Evolutionary conservation across 1,140 invertebrate species (phyloP), one percentile per base, ranked within the genome.

Genomic region (Potamilus streckersoni): DNA sequence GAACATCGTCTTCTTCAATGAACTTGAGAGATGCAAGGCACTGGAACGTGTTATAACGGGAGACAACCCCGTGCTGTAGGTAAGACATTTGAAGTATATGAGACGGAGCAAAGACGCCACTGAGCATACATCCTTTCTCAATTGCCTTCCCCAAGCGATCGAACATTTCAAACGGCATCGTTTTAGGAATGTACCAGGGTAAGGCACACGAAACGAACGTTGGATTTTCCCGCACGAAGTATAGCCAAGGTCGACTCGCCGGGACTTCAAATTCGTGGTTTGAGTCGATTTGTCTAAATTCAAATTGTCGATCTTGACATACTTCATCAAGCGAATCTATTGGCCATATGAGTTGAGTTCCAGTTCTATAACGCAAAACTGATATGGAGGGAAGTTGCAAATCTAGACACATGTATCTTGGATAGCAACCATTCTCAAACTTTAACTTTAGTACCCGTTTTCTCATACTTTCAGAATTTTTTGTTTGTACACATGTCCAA

Each of bases 401-500:
- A 17, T 76, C 78, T 55, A 75, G 38, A 70, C 78, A 79, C 55
- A 64, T 76, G 62, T 76, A 79, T 23, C 78, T 58, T 27, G 78
- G 78, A 73, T 79, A 75, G 57, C 78, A 79, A 2, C 78, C 78
- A 64, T 79, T 76, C 12, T 76, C 49, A 55, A 79, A 79, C 67
- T 73, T 76, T 23, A 76, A 59, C 62, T 72, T 76, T 12, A 79
- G 61, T 15, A 76, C 71, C 4, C 66, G 58, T 61, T 71, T 68
- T n/a, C 31, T 19, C 27, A 57, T 59, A 57, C 19, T 66, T 62
- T 64, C 66, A 23, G 31, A 71, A 23, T 17, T 65, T 23, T 64
- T 69, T 57, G 77, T 67, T 19, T 73, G 67, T 8, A 79, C 70
- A 61, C 78, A 79, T 31, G 69, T 63, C 78, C 78, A 79, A 23